Evolutionary conservation across 2,797 vertebrate genomes (phyloP), one percentile per base, ranked within the genome.

Genomic region (Heliangelus exortis): DNA sequence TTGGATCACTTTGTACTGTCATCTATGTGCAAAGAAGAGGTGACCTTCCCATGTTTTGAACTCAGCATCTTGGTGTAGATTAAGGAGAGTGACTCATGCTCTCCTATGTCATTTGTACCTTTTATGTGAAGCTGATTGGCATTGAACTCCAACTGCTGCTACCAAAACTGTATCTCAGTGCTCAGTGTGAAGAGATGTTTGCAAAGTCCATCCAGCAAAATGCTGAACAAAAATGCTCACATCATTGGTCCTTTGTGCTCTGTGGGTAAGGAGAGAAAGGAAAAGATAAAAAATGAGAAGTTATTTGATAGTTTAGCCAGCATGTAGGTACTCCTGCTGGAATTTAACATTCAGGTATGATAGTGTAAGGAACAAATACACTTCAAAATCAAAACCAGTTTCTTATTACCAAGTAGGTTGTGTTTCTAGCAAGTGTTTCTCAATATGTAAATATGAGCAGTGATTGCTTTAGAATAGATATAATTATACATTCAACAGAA

Each of bases 391-490:
- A 50, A 84, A 88, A 95, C 84, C 59, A 59, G 47, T 62, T 95
- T 92, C 86, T 79, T 96, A 85, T 92, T 84, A 92, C 65, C 72
- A 94, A 96, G 91, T 84, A 91, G 96, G 94, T 97, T 92, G 79
- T 61, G 95, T 94, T 95, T 95, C 90, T 51, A 91, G 92, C 79
- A 94, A 87, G 84, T 41, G 6, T 91, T 97, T 96, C 93, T 84
- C 90, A 95, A 90, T 89, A 97, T 94, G 92, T 95, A 97, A 97
- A 96, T 97, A 94, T 59, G 67, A 97, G 90, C 95, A 94, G 93
- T 96, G 95, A 97, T 93, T 97, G 88, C 96, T 97, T 96, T 96
- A 94, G 95, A 98, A 97, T 96, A 97, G 95, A 97, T 94, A 87
- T 97, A 97, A 97, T 97, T 97, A 96, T 73, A 94, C 95, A 94